Conservation (phyloP, 2,797 vertebrate genomes). For the Iguana delicatissima region DNA sequence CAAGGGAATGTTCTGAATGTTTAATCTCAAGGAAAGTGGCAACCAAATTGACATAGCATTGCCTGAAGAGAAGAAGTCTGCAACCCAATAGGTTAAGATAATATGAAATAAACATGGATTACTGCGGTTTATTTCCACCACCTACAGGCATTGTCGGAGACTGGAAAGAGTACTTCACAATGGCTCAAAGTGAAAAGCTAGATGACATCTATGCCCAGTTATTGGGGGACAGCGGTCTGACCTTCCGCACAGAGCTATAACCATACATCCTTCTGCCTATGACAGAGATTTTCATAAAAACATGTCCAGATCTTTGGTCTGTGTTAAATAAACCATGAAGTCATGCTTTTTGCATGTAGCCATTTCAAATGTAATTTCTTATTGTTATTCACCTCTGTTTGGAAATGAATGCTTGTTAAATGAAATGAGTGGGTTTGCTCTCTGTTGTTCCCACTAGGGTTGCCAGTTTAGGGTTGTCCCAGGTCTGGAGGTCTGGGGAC, state of each 20-base stretch:
- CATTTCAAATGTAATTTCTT: not conserved
- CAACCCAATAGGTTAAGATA: not conserved
- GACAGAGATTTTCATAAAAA: not conserved
- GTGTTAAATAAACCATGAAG: not conserved
- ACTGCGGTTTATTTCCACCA: not conserved
- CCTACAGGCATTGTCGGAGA: slow-evolving; percentile 46
- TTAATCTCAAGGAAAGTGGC: not conserved
- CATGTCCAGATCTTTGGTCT: not conserved
- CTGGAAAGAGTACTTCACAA: slow-evolving; percentile 57
- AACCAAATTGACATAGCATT: not conserved
- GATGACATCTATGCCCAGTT: slow-evolving; percentile 38
- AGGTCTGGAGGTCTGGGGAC: too few species aligned
- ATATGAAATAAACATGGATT: not conserved
- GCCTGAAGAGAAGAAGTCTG: not conserved
- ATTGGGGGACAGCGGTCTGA: slow-evolving; percentile 21
- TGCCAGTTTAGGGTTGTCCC: too few species aligned
- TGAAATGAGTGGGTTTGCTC: not conserved
- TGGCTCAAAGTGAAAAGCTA: slow-evolving; percentile 40
- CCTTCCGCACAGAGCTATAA: slow-evolving; percentile 39
- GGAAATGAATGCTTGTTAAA: not conserved
- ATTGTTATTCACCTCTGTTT: not conserved
- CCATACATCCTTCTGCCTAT: not conserved
- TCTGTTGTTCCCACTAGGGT: not conserved
- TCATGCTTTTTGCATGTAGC: not conserved
- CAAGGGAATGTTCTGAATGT: not conserved